Conservation (phyloP, 2,113 vertebrate genomes). For the Siniperca chuatsi region DNA sequence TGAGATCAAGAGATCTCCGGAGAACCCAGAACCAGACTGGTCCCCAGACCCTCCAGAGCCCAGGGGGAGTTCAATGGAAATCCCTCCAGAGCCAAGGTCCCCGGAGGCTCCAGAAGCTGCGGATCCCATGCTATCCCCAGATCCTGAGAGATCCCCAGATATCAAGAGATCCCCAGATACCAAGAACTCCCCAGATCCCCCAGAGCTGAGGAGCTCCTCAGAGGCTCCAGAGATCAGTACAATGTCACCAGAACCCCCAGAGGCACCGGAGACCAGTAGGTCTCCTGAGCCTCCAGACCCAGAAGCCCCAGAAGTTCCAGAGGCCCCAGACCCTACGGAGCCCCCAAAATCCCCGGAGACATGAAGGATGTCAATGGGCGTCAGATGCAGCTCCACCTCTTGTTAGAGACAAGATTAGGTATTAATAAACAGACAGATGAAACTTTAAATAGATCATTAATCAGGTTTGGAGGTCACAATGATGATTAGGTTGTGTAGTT, state of each 20-base stretch:
- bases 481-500: slow-evolving; percentile 59
- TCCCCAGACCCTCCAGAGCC: slow-evolving; percentile 75
- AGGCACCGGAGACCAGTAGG: slow-evolving; percentile 52
- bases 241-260: slow-evolving; percentile 70
- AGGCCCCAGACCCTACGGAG: slow-evolving; percentile 69
- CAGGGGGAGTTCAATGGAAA: slow-evolving; percentile 53
- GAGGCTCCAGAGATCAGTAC: slow-evolving; percentile 70
- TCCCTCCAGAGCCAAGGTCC: slow-evolving; percentile 49
- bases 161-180: slow-evolving; percentile 48
- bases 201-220: slow-evolving; percentile 64
- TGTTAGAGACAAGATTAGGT: slow-evolving; percentile 88
- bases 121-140: slow-evolving; percentile 62
- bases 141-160: slow-evolving; percentile 4
- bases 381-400: slow-evolving; percentile 87
- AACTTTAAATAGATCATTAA: slow-evolving; percentile 62
- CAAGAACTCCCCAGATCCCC: slow-evolving; percentile 61
- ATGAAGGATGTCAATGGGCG: slow-evolving; percentile 81
- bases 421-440: slow-evolving; percentile 80
- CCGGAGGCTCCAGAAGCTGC: slow-evolving; percentile 54
- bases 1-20: slow-evolving; percentile 68
- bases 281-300: slow-evolving; percentile 68
- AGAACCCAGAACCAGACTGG: slow-evolving; percentile 70
- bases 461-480: slow-evolving; percentile 45
- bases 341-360: slow-evolving; percentile 80
- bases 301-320: slow-evolving; percentile 62